A percentile compares a stretch with the other conserved stretches of the same genome.
phyloP scores from a whole-genome alignment of 2,797 vertebrate species.

The Neostethus bicornis region DNA sequence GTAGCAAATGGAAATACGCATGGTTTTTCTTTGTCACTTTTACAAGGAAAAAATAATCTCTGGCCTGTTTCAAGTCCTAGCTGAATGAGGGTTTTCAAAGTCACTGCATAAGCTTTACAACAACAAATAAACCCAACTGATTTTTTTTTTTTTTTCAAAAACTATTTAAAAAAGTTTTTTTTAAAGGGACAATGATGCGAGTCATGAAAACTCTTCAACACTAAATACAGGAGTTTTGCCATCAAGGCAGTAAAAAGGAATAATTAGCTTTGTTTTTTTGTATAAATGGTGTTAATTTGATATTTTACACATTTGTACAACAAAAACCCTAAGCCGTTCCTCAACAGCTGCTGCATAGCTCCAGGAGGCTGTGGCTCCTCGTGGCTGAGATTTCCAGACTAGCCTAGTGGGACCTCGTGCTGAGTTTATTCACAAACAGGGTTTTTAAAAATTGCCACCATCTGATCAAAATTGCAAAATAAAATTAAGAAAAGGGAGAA shows the following conservation, averaged over 20 bases:
- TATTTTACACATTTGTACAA: constrained; percentile 19
- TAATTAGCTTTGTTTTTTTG: constrained; percentile 18
- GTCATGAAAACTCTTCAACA: neutral
- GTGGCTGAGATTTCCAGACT: constrained; percentile 23
- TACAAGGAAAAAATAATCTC: constrained; percentile 52
- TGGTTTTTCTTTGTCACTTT: constrained; percentile 40
- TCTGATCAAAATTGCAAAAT: too few species aligned
- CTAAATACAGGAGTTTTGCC: neutral
- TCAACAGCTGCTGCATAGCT: constrained; percentile 63
- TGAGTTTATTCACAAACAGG: constrained; percentile 9
- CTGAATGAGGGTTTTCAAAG: constrained; percentile 13
- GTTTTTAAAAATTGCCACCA: constrained; percentile 16
- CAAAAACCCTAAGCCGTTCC: constrained; percentile 66
- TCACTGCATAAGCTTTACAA: too few species aligned
- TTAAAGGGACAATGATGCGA: neutral
- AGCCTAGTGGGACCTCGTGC: constrained; percentile 12
- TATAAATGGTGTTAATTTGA: neutral
- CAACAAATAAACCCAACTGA: too few species aligned
- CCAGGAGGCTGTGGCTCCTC: constrained; percentile 22
- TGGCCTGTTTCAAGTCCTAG: constrained; percentile 48
- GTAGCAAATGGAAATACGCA: constrained; percentile 55
- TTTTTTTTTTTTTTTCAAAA: too few species aligned
- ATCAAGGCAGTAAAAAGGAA: neutral
- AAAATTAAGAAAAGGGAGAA: too few species aligned
- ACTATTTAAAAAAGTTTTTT: neutral